These are phyloP conservation scores for Drosophila quadrilineata DNA, from an alignment of 1,140 invertebrate species.

Conservation along the genomic window DNA sequence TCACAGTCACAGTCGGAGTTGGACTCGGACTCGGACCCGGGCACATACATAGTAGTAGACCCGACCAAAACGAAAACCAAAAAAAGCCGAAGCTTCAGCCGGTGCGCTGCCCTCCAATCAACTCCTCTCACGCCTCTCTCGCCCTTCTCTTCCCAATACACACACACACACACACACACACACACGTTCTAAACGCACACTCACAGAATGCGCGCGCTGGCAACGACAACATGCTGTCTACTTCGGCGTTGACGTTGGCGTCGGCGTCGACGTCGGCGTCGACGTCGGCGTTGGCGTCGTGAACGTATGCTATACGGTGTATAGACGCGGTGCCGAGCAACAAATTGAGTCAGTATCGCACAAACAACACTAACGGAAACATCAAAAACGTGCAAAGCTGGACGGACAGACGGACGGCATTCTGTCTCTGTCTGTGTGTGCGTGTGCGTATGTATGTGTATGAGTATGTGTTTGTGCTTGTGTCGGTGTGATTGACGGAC, in stretches of 20 bases:
- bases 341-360: conserved; percentile 81
- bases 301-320: conserved; percentile 27
- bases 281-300: conserved; percentile 13
- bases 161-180: too few relatives aligned
- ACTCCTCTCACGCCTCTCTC: neutral
- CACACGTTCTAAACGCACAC: too few relatives aligned
- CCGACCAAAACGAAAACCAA: neutral
- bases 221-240: neutral
- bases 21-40: neutral
- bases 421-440: conserved; percentile 33
- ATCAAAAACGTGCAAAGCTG: conserved; percentile 74
- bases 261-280: neutral
- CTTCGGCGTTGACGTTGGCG: neutral
- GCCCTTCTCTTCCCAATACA: too few relatives aligned
- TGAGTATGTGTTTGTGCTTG: conserved; percentile 5
- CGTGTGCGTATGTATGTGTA: neutral
- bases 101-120: conserved; percentile 3
- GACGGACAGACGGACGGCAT: conserved; percentile 57
- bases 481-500: conserved; percentile 23
- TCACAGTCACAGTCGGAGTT: neutral
- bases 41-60: too few relatives aligned
- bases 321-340: conserved; percentile 74
- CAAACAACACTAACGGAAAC: conserved; percentile 81
- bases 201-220: too few relatives aligned
- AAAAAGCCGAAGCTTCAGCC: conserved; percentile 20